Evolutionary conservation across 1,140 invertebrate genomes (phyloP), one percentile per base, ranked within the genome.

Genomic region (Microplitis mediator): DNA sequence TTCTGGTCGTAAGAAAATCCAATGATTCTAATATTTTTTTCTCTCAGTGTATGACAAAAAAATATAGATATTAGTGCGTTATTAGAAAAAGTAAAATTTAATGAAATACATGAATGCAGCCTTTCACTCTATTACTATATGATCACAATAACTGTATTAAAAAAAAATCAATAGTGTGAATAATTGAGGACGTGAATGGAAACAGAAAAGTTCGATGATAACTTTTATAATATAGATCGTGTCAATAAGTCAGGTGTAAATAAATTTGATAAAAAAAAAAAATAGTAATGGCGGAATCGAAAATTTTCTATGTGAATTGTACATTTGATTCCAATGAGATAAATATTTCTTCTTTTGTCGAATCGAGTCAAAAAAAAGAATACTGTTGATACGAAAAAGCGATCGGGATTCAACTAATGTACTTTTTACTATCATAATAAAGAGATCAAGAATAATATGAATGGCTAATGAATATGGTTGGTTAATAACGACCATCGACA

Each of bases 401-500:
- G 23, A 23, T 58, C 9, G 56, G 8, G 23, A 31, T 23, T 58
- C 8, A 31, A 9, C 16, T 11, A 58, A 58, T 58, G 39, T 45
- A 45, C 6, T 58, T 58, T 31, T 58, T 31, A 58, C 9, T 23
- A 58, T 58, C 56, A 58, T 16, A 11, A 58, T 31, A 6, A 31
- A 58, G 16, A 58, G 8, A 58, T 58, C 56, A 23, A 31, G 56
- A 31, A 58, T 58, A 58, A 0, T 9, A 58, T 58, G 23, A 58
- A 23, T 58, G 56, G 23, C 8, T 58, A 58, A 58, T 58, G 56
- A 58, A 58, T 58, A 58, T 58, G 56, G 16, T 8, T 58, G 56
- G 23, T 58, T 23, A 58, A 58, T 58, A 23, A 58, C 56, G 67
- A 58, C 34, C 56, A 69, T 60, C 34, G 56, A 58, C 67, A 39